Percentiles rank a stretch among this genome's conserved stretches.
phyloP scores from a whole-genome alignment of 1,140 invertebrate species.

The Apis laboriosa region DNA sequence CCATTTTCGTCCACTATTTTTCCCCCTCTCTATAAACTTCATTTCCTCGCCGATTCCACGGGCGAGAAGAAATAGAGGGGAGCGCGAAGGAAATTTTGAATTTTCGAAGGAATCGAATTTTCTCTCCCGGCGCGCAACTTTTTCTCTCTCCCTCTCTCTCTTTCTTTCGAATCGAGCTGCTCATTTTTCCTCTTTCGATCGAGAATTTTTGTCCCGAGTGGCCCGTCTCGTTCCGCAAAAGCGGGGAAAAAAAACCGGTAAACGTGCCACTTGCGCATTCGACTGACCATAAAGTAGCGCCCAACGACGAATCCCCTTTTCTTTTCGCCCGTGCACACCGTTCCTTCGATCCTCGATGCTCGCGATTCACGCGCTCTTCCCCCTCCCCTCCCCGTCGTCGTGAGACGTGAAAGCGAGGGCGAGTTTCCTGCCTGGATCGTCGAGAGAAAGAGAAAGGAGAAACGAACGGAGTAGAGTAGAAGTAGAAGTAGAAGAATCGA shows the following conservation, averaged over 20 bases:
- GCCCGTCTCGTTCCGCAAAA: neutral
- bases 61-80: neutral
- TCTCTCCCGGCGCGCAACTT: constrained; percentile 9
- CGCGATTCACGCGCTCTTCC: neutral
- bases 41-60: constrained; percentile 29
- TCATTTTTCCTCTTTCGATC: too few species aligned
- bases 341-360: too few species aligned
- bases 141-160: neutral
- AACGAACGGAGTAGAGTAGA: neutral
- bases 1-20: too few species aligned
- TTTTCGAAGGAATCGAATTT: constrained; percentile 26
- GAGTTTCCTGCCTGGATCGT: too few species aligned
- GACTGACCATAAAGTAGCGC: constrained; percentile 5
- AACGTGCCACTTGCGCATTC: constrained; percentile 31
- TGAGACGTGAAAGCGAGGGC: too few species aligned
- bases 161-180: neutral
- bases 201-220: too few species aligned
- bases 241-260: neutral
- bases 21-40: constrained; percentile 4
- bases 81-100: constrained; percentile 6
- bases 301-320: neutral
- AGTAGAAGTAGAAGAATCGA: fast-evolving
- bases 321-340: neutral
- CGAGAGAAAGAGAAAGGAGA: too few species aligned
- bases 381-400: too few species aligned